These are phyloP conservation scores for Drosophila simulans DNA, from an alignment of 1,140 invertebrate genomes.

Conservation along the genomic window DNA sequence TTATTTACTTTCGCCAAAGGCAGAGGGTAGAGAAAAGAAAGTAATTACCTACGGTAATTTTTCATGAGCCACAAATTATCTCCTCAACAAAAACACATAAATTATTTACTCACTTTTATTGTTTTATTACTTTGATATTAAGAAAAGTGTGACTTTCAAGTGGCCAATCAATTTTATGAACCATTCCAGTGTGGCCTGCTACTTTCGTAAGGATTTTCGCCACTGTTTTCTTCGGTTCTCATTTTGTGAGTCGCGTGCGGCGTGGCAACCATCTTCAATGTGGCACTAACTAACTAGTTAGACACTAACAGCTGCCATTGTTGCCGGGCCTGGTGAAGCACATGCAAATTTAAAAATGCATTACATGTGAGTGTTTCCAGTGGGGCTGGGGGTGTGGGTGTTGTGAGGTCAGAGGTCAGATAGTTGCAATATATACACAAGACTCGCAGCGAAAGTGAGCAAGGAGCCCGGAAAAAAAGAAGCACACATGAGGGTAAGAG, in stretches of 20 bases:
- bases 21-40: neutral
- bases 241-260: neutral
- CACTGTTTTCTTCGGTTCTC: neutral
- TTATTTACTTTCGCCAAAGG: neutral
- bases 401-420: constrained; percentile 5
- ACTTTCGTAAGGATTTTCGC: neutral
- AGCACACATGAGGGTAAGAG: neutral
- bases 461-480: constrained; percentile 5
- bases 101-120: neutral
- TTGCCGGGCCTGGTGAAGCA: constrained; percentile 35
- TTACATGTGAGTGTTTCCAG: constrained; percentile 70
- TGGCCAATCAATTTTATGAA: neutral
- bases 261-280: constrained; percentile 30
- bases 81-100: neutral
- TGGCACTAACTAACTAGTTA: constrained; percentile 77
- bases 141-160: too few species aligned
- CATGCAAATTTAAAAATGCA: constrained; percentile 80
- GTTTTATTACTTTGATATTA: neutral
- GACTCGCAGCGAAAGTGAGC: constrained; percentile 29
- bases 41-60: neutral
- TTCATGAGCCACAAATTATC: neutral
- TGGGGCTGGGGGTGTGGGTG: too few species aligned
- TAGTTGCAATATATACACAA: constrained; percentile 20
- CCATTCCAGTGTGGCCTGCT: neutral
- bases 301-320: constrained; percentile 65